A percentile compares a stretch with the other conserved stretches of the same genome.
Conservation (phyloP, 1,140 invertebrate species). For the Trissolcus basalis region DNA sequence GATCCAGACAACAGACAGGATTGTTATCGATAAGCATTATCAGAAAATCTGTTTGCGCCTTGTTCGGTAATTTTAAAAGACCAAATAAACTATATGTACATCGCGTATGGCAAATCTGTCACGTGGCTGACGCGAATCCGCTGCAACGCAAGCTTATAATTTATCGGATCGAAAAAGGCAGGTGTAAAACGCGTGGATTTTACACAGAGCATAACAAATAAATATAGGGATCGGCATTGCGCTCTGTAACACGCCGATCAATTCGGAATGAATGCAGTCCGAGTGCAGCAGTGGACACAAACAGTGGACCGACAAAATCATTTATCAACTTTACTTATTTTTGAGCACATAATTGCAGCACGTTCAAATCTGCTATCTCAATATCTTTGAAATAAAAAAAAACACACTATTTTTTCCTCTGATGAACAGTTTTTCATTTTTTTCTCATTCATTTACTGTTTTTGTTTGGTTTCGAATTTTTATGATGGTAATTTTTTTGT, state of each 20-base stretch:
- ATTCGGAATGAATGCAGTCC: conserved; percentile 53
- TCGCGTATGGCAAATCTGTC: conserved; percentile 65
- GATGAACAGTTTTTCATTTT: neutral
- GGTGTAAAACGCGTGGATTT: conserved; percentile 70
- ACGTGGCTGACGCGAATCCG: conserved; percentile 64
- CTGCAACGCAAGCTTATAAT: conserved; percentile 70
- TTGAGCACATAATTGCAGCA: conserved; percentile 8
- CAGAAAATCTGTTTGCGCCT: conserved; percentile 61
- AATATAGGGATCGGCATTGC: conserved; percentile 67
- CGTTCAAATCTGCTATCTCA: no score
- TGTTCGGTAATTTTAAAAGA: conserved; percentile 61
- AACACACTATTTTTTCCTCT: no score
- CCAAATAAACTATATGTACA: conserved; percentile 60
- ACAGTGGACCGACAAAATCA: conserved; percentile 27
- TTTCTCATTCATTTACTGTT: no score
- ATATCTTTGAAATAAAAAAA: no score
- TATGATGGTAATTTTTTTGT: no score
- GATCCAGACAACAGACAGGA: conserved; percentile 30
- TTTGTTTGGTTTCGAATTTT: no score
- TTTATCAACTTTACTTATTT: conserved; percentile 40
- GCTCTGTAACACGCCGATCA: conserved; percentile 40
- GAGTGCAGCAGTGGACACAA: conserved; percentile 21
- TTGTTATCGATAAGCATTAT: conserved; percentile 61
- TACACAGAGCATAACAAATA: conserved; percentile 70
- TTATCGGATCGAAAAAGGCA: conserved; percentile 74